These are phyloP conservation scores for Aurelia coerulea DNA, from an alignment of 30 jellyfish, hydroid and myxozoan genomes.

Conservation along the genomic window DNA sequence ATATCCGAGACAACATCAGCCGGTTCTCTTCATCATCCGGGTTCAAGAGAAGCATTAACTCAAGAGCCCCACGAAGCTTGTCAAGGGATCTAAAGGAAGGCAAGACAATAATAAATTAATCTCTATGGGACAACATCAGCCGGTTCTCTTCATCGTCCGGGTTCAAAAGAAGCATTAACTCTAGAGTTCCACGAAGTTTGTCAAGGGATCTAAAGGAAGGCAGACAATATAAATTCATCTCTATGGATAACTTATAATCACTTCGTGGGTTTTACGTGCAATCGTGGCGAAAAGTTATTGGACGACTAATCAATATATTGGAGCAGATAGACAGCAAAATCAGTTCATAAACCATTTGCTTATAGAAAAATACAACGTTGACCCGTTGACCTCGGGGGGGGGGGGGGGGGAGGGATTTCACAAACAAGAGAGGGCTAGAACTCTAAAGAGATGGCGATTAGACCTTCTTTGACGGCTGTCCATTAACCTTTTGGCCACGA, in stretches of 20 bases:
- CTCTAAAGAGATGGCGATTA: too few species aligned
- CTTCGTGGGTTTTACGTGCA: too few species aligned
- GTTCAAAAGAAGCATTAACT: constrained; percentile 59
- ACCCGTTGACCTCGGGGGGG: too few species aligned
- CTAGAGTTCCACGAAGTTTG: constrained; percentile 62
- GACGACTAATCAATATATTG: too few species aligned
- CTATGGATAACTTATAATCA: not conserved
- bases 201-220: constrained; percentile 56
- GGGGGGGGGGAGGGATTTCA: too few species aligned
- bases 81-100: constrained; percentile 56
- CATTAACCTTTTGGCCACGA: too few species aligned
- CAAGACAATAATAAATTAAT: not conserved
- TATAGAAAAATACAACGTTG: too few species aligned
- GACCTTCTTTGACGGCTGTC: too few species aligned
- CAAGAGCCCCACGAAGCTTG: constrained; percentile 65
- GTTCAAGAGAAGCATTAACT: constrained; percentile 60
- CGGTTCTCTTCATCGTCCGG: constrained; percentile 83
- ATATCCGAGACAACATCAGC: constrained; percentile 77
- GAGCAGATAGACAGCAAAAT: too few species aligned
- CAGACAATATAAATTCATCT: not conserved
- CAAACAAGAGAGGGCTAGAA: too few species aligned
- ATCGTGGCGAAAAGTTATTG: too few species aligned
- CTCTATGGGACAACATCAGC: constrained; percentile 60
- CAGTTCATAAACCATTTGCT: too few species aligned
- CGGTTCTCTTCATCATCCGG: constrained; percentile 83